phyloP scores from a whole-genome alignment of 2,797 vertebrate genomes.

The Alectoris magna region DNA sequence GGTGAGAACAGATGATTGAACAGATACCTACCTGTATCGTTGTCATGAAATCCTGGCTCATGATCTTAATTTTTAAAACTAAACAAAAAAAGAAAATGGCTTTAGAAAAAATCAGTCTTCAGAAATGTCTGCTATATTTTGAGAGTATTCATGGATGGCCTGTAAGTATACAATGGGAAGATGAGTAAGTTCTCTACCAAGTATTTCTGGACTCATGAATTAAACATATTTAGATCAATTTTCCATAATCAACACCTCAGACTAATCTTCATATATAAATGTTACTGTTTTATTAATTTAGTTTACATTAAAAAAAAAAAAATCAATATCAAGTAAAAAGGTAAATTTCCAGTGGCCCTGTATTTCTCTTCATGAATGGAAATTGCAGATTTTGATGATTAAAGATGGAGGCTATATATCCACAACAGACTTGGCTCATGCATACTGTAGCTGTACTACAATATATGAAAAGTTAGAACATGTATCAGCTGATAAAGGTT shows the following conservation, averaged over 20 bases:
- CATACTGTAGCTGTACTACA: neutral
- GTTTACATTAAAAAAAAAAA: neutral
- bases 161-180: conserved; percentile 74
- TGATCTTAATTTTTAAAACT: conserved; percentile 64
- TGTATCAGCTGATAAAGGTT: neutral
- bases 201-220: neutral
- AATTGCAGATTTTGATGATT: neutral
- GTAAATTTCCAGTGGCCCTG: neutral
- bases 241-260: neutral
- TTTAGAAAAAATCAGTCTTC: conserved; percentile 87
- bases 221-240: neutral
- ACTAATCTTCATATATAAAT: neutral
- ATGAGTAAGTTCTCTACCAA: conserved; percentile 13
- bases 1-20: neutral
- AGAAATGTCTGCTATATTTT: conserved; percentile 88
- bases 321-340: neutral
- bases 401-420: neutral
- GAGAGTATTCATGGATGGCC: conserved; percentile 85
- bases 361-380: neutral
- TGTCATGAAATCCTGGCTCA: conserved; percentile 19
- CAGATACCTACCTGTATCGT: neutral
- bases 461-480: neutral
- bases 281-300: neutral
- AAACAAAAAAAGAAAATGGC: conserved; percentile 85
- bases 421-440: neutral